Percentiles rank a stretch among this genome's conserved stretches.
Evolutionary conservation across 2,113 vertebrate species (phyloP).

Genomic region (Sander lucioperca): DNA sequence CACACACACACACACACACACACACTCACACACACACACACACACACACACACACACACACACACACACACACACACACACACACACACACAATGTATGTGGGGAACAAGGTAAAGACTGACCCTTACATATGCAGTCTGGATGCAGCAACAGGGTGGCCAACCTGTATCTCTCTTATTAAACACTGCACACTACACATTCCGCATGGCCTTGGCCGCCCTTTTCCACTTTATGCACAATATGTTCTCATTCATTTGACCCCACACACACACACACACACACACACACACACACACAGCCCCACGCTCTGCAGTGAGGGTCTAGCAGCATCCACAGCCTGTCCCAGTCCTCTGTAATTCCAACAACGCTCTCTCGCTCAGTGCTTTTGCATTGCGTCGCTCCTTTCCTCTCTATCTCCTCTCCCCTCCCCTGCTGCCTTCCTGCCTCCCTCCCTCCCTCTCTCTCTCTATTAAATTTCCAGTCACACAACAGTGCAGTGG

Average conservation of each 20-base stretch:
- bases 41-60: background rate
- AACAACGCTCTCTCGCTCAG: constrained; percentile 61
- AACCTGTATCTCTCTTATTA: constrained; percentile 60
- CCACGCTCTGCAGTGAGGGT: constrained; percentile 60
- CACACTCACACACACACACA: background rate
- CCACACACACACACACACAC: constrained; percentile 5
- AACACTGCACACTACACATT: constrained; percentile 22
- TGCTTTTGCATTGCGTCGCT: constrained; percentile 74
- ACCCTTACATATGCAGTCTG: constrained; percentile 37
- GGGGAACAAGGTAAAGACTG: constrained; percentile 29
- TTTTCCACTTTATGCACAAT: constrained; percentile 61
- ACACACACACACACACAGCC: background rate
- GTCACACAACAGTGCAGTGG: constrained; percentile 92
- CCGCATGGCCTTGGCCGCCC: constrained; percentile 35
- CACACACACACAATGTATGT: constrained; percentile 12
- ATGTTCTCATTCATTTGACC: constrained; percentile 59
- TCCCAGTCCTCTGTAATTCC: constrained; percentile 72
- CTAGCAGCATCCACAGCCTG: constrained; percentile 55
- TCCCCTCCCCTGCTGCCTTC: constrained; percentile 55
- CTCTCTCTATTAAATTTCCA: constrained; percentile 88
- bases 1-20: constrained; percentile 4
- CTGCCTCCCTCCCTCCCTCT: constrained; percentile 56
- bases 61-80: constrained; percentile 1
- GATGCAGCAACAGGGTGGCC: constrained; percentile 70
- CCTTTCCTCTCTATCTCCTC: constrained; percentile 38